Conservation (phyloP, 64 coral and sea anemone genomes). For the Pocillopora verrucosa region DNA sequence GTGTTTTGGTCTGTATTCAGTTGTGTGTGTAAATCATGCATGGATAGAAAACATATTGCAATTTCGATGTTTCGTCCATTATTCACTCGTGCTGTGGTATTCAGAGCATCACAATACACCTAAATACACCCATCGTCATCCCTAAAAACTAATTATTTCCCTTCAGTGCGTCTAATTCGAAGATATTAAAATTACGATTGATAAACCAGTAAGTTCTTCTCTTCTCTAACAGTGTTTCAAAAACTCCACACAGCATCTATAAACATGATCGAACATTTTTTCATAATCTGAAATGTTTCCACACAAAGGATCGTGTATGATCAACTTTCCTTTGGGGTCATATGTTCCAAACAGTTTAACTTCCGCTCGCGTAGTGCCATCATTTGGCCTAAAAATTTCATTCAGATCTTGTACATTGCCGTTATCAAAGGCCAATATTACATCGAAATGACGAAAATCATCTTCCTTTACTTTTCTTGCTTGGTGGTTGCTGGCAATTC, state of each 20-base stretch:
- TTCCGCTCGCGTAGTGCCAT: conserved; percentile 55
- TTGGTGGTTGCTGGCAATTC: conserved; percentile 64
- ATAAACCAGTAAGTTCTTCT: background rate
- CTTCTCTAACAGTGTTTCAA: conserved; percentile 21
- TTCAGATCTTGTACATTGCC: conserved; percentile 78
- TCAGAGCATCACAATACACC: no score
- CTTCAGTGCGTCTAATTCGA: background rate
- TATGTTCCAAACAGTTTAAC: conserved; percentile 74
- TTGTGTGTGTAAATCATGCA: no score
- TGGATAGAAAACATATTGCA: no score
- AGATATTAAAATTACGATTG: no score
- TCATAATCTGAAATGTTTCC: conserved; percentile 70
- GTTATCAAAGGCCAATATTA: conserved; percentile 91
- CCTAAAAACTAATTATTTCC: no score
- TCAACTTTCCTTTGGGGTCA: conserved; percentile 70
- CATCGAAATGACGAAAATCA: conserved; percentile 83
- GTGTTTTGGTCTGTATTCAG: no score
- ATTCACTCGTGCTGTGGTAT: no score
- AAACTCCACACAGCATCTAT: conserved; percentile 74
- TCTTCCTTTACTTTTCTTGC: conserved; percentile 59
- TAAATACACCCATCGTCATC: no score
- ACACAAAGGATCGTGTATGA: conserved; percentile 66
- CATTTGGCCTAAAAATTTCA: conserved; percentile 56
- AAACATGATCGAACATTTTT: conserved; percentile 69
- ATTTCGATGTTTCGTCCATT: no score